Evolutionary conservation across 2,888 invertebrate species (phyloP).

Genomic region (Drosophila bunnanda): DNA sequence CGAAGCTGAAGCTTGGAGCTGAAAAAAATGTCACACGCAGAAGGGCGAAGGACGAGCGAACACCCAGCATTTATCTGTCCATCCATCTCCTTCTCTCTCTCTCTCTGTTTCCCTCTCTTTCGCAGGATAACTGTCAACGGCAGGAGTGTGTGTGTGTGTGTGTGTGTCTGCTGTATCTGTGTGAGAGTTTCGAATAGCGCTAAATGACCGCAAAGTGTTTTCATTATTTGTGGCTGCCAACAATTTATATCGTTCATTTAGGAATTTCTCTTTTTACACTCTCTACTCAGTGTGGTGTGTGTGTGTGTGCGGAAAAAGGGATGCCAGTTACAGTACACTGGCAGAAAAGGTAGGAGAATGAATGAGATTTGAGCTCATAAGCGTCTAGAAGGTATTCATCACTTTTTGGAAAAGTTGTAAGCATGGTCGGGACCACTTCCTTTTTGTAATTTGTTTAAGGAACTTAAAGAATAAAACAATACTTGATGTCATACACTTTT

Average conservation of each 20-base stretch:
- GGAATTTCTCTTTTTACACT: constrained; percentile 76
- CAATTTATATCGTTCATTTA: constrained; percentile 83
- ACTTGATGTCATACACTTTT: neutral
- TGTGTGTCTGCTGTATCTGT: constrained; percentile 40
- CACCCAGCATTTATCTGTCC: constrained; percentile 47
- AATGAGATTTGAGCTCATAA: neutral
- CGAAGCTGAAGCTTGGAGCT: constrained; percentile 49
- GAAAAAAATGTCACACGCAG: constrained; percentile 58
- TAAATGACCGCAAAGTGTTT: constrained; percentile 80
- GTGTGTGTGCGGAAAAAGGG: constrained; percentile 29
- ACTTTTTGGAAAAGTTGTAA: neutral
- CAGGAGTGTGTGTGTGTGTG: constrained; percentile 47
- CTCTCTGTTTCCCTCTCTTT: constrained; percentile 12
- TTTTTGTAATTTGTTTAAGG: neutral
- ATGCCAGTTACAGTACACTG: constrained; percentile 33
- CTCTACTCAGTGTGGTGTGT: constrained; percentile 9
- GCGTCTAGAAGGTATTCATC: neutral
- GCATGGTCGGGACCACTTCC: neutral
- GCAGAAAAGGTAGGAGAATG: neutral
- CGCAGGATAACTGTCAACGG: constrained; percentile 63
- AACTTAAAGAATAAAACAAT: neutral
- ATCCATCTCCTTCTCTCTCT: constrained; percentile 25
- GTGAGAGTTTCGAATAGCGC: constrained; percentile 70
- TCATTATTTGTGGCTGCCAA: constrained; percentile 80
- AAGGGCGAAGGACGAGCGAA: constrained; percentile 38